Percentiles rank a stretch among this genome's conserved stretches.
Conservation (phyloP, 2,797 vertebrate genomes). For the Rhinophrynus dorsalis region DNA sequence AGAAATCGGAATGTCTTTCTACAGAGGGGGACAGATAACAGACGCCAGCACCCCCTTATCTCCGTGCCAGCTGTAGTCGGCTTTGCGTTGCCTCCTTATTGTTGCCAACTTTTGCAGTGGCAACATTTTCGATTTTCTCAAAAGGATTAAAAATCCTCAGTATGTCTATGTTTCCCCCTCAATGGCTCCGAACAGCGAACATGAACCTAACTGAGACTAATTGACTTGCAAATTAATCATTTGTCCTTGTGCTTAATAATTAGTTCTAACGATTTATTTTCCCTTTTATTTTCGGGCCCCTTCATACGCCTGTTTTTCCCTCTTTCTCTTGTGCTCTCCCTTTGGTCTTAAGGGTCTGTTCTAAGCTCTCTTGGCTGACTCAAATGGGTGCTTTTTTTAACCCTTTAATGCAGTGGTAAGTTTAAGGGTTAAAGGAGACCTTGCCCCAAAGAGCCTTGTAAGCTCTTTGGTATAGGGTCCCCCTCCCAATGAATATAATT, state of each 20-base stretch:
- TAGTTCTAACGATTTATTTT: constrained; percentile 71
- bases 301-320: constrained; percentile 2
- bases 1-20: neutral
- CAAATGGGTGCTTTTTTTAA: constrained; percentile 41
- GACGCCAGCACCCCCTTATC: neutral
- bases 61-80: constrained; percentile 14
- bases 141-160: constrained; percentile 61
- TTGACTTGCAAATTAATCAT: constrained; percentile 77
- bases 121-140: constrained; percentile 33
- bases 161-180: constrained; percentile 64
- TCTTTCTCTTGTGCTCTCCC: constrained; percentile 1
- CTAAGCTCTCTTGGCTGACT: constrained; percentile 8
- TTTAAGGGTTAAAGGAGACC: no score
- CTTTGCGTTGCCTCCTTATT: no score
- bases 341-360: constrained; percentile 2
- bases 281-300: constrained; percentile 33
- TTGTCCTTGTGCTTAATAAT: constrained; percentile 72
- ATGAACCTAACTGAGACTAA: constrained; percentile 71
- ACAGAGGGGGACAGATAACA: neutral
- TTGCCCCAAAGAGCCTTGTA: no score
- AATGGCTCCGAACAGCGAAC: constrained; percentile 69
- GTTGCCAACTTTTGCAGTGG: constrained; percentile 23
- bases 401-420: no score
- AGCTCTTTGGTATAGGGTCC: no score
- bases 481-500: no score